Conservation (phyloP, 1,140 invertebrate species). For the Drosophila sulfurigaster region DNA sequence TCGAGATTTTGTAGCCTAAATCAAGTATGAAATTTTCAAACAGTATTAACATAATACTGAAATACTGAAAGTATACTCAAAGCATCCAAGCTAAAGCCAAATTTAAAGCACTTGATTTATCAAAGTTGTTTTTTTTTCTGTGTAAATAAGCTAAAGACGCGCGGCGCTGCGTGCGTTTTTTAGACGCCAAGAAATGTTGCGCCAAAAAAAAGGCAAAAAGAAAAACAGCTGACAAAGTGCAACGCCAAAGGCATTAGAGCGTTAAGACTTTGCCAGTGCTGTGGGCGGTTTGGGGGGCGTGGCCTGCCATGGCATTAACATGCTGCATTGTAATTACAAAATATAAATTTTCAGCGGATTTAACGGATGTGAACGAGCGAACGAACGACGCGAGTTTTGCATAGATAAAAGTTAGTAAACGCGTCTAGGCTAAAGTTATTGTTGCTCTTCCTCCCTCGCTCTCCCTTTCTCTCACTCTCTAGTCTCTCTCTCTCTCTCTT, state of each 20-base stretch:
- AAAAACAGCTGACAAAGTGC: conserved; percentile 44
- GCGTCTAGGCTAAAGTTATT: conserved; percentile 46
- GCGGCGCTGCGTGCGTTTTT: conserved; percentile 26
- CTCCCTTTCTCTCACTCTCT: not conserved
- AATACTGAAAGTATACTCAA: too few relatives aligned
- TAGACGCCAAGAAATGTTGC: not conserved
- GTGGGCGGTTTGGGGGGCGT: conserved; percentile 19
- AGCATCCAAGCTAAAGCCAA: too few relatives aligned
- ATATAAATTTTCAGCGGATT: conserved; percentile 55
- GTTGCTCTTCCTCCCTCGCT: not conserved
- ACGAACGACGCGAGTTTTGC: conserved; percentile 45
- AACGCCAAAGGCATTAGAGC: conserved; percentile 63
- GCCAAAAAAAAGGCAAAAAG: not conserved
- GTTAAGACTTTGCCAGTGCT: conserved; percentile 48
- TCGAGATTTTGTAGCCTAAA: too few relatives aligned
- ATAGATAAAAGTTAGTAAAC: conserved; percentile 65
- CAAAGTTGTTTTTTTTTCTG: too few relatives aligned
- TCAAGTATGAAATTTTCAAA: too few relatives aligned
- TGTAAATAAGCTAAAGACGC: not conserved
- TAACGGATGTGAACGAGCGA: conserved; percentile 42
- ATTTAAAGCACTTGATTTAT: too few relatives aligned
- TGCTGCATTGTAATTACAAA: conserved; percentile 59
- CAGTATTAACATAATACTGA: too few relatives aligned
- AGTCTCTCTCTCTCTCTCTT: not conserved
- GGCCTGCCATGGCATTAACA: conserved; percentile 41